Evolutionary conservation across 1,140 invertebrate species (phyloP).

Genomic region (Musca vetustissima): DNA sequence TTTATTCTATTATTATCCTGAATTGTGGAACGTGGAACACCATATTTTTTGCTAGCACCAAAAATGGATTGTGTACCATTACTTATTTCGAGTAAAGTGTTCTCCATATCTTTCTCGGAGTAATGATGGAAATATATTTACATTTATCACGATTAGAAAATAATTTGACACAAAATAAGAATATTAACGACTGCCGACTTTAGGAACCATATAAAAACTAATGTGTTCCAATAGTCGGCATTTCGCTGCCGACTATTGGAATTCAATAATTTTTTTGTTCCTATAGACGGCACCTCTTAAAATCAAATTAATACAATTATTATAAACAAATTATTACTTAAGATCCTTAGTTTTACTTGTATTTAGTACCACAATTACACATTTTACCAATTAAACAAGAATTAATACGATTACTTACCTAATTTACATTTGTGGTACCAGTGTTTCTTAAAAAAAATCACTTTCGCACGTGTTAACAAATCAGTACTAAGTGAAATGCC

Average conservation of each 20-base stretch:
- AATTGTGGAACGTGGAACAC: background rate
- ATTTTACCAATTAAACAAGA: background rate
- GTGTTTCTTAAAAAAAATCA: background rate
- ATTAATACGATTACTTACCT: slow-evolving; percentile 1
- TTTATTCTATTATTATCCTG: background rate
- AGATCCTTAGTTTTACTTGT: background rate
- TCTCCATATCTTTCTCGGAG: background rate
- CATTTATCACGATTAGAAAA: background rate
- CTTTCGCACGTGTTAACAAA: slow-evolving; percentile 1
- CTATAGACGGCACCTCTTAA: background rate
- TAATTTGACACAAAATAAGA: background rate
- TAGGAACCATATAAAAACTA: background rate
- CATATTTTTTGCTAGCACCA: background rate
- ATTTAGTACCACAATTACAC: background rate
- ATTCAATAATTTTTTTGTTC: background rate
- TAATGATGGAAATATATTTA: background rate
- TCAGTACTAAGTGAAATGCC: background rate
- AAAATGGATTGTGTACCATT: background rate
- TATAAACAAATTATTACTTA: background rate
- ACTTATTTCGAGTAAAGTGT: background rate
- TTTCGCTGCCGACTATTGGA: background rate
- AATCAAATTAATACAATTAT: background rate
- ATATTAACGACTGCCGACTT: background rate
- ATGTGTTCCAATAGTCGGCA: background rate
- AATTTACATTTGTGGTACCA: background rate